Evolutionary conservation across 2,113 vertebrate species (phyloP).

Genomic region (Festucalex cinctus): DNA sequence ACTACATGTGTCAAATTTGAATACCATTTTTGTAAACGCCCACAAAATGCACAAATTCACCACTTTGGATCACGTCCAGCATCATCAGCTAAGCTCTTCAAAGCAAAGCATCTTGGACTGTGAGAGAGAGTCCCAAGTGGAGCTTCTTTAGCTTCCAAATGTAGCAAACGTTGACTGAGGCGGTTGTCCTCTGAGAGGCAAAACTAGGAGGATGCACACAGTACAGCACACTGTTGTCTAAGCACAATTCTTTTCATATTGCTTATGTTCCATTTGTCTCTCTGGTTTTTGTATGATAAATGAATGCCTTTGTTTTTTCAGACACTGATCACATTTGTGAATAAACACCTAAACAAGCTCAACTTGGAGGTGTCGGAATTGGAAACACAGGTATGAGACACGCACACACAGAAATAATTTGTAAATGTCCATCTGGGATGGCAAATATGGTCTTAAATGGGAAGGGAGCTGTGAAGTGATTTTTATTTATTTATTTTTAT

Average conservation of each 20-base stretch:
- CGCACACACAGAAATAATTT: background rate
- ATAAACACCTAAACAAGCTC: conserved; percentile 97
- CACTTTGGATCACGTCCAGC: background rate
- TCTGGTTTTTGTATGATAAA: background rate
- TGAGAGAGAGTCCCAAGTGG: background rate
- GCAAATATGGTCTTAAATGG: background rate
- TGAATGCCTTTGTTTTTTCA: conserved; percentile 54
- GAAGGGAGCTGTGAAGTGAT: background rate
- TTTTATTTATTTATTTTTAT: no score
- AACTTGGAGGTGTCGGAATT: conserved; percentile 97
- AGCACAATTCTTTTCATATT: background rate
- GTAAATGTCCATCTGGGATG: background rate
- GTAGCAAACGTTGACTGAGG: background rate
- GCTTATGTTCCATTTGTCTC: background rate
- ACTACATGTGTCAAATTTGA: background rate
- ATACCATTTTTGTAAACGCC: background rate
- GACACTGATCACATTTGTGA: conserved; percentile 98
- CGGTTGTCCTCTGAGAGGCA: no score
- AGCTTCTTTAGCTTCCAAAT: background rate
- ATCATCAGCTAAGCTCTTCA: background rate
- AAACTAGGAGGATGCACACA: background rate
- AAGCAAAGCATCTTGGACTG: background rate
- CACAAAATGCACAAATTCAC: background rate
- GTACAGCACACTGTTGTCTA: background rate
- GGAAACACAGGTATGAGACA: conserved; percentile 88